Base-by-base conservation (phyloP, 64 coral and sea anemone genomes). In the Acropora yongei region DNA sequence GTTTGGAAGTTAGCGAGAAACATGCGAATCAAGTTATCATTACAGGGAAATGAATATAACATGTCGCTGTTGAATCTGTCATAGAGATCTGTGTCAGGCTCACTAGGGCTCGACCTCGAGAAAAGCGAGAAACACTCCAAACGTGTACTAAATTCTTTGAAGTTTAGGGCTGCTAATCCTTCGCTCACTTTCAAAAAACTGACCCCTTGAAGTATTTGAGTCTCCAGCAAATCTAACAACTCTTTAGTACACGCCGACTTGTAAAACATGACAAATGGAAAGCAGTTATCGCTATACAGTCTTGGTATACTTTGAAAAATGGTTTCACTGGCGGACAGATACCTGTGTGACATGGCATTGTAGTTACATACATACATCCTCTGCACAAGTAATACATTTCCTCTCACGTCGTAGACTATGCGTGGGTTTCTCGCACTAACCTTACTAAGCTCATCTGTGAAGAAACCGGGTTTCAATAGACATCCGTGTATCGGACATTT, bases 1-100 rank as follows among this genome's bases (percentile, higher is more conserved):
- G 49, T 51, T 78, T 85, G 55, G 63, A 90, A 95, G 61, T 90
- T 57, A 45, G 72, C 44, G 13, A 95, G 81, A 83, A 95, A 90
- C 47, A 95, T 53, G 11, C 78, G 43, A 80, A 95, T 95, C 82
- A 95, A 72, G 39, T 86, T 78, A 71, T 95, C 81, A 71, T 95
- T 90, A 44, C 88, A 78, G n/a, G 93, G 93, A 63, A 79, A 85
- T 66, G 80, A 84, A 87, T 77, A 90, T 39, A 95, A 67, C 10
- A 47, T 44, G 82, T 87, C 51, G 58, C 82, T 80, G 47, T 89
- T 43, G 69, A 89, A 93, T 39, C 43, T 74, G 47, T 83, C 79
- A 11, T 76, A 57, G 18, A 68, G 53, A 61, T 77, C 49, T 55
- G 42, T 65, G 49, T 65, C 63, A 83, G 49, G 69, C 41, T 68